Evolutionary conservation across 2,113 vertebrate species (phyloP).

Genomic region (Microcebus tavaratra): DNA sequence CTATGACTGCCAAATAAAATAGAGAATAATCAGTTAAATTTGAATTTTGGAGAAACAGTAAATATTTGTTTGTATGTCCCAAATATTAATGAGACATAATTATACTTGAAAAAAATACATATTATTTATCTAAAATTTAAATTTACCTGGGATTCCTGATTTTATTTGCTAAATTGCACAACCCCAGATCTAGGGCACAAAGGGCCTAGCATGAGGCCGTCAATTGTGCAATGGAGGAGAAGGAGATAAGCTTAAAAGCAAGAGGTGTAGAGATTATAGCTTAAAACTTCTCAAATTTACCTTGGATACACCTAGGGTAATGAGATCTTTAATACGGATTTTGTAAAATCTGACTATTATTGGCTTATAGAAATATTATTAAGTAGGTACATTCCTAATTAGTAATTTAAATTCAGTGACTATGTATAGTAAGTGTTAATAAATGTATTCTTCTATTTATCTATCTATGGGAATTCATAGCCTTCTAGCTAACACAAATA

Average conservation of each 20-base stretch:
- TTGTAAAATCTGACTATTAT: not conserved
- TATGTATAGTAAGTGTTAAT: not conserved
- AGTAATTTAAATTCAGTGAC: not conserved
- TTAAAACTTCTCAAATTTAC: not conserved
- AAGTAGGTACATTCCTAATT: not conserved
- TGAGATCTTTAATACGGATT: not conserved
- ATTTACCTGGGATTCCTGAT: not conserved
- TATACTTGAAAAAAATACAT: not conserved
- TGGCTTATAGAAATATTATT: not conserved
- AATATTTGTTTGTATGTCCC: not conserved
- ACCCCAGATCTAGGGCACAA: not conserved
- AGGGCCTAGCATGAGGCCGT: not conserved
- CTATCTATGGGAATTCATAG: not conserved
- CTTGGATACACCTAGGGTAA: not conserved
- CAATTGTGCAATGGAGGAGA: not conserved
- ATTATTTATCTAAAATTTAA: not conserved
- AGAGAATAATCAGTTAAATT: not conserved
- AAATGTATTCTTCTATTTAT: not conserved
- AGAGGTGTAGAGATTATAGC: rapidly evolving
- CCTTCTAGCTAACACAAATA: not conserved
- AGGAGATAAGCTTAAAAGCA: not conserved
- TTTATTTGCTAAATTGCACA: not conserved
- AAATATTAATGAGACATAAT: not conserved
- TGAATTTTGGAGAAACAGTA: not conserved
- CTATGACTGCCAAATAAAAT: not conserved